Conservation (phyloP, 2,888 invertebrate species). For the Willowsia nigromaculata region DNA sequence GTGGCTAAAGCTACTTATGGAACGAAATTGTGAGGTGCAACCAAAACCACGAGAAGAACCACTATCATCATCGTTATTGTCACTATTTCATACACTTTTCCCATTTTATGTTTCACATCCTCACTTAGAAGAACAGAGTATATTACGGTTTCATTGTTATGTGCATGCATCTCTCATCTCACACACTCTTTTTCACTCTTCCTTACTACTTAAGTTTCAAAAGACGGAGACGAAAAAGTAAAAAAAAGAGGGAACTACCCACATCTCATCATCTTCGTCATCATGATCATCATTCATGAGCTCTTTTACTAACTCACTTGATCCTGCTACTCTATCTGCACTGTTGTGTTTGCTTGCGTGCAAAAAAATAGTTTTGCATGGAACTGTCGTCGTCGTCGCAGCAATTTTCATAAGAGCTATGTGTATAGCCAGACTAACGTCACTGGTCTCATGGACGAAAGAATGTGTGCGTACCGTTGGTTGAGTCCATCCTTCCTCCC, state of each 20-base stretch:
- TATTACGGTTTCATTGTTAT: constrained; percentile 9
- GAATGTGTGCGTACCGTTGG: constrained; percentile 35
- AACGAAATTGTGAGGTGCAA: constrained; percentile 41
- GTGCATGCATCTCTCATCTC: neutral
- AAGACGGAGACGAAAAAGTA: neutral
- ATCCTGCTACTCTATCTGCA: neutral
- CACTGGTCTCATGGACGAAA: constrained; percentile 49
- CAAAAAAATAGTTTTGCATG: constrained; percentile 29
- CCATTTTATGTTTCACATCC: constrained; percentile 6
- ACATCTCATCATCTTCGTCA: neutral
- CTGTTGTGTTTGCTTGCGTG: constrained; percentile 43
- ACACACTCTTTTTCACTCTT: neutral
- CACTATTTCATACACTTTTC: constrained; percentile 65
- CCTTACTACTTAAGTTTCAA: constrained; percentile 20
- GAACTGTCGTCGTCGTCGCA: constrained; percentile 41
- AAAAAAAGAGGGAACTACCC: constrained; percentile 24
- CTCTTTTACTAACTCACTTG: neutral
- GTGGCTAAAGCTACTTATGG: neutral
- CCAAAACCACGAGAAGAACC: constrained; percentile 56
- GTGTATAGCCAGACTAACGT: constrained; percentile 32
- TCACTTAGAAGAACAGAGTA: neutral
- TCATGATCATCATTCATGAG: neutral
- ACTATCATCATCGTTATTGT: constrained; percentile 66
- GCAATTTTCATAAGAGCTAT: constrained; percentile 35
- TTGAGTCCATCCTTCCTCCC: constrained; percentile 45